Conservation (phyloP, 2,113 vertebrate species). For the Saccopteryx leptura region DNA sequence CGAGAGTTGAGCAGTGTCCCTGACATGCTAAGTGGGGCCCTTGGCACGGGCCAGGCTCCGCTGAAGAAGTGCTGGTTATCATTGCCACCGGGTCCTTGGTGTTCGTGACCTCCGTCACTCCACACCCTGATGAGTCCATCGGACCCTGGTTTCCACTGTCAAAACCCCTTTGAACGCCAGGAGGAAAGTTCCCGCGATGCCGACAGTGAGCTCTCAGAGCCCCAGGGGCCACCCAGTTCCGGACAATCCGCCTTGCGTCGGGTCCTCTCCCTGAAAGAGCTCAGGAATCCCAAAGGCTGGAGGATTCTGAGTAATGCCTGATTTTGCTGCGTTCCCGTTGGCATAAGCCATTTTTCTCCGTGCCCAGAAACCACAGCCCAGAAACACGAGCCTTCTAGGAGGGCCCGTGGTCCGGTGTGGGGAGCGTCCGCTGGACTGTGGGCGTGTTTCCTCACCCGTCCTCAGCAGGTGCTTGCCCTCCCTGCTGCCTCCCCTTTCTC, state of each 20-base stretch:
- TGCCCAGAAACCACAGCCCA: not conserved
- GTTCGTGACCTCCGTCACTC: not conserved
- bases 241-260: not conserved
- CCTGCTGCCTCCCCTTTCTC: too few relatives aligned
- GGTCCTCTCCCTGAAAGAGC: not conserved
- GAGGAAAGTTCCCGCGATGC: not conserved
- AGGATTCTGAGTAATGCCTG: not conserved
- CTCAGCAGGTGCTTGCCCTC: not conserved
- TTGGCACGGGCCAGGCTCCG: rapidly evolving
- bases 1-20: rapidly evolving
- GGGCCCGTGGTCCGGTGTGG: not conserved
- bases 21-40: rapidly evolving
- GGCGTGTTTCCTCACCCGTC: rapidly evolving
- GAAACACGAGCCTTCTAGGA: not conserved
- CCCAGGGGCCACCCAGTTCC: rapidly evolving
- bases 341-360: not conserved
- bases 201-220: not conserved
- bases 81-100: not conserved
- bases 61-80: not conserved
- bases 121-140: rapidly evolving
- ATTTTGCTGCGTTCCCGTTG: not conserved
- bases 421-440: rapidly evolving
- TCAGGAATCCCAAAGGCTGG: not conserved
- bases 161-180: not conserved
- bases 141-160: not conserved